Percentiles rank a stretch among this genome's conserved stretches.
phyloP scores from a whole-genome alignment of 2,797 vertebrate species.

The Dallia pectoralis region DNA sequence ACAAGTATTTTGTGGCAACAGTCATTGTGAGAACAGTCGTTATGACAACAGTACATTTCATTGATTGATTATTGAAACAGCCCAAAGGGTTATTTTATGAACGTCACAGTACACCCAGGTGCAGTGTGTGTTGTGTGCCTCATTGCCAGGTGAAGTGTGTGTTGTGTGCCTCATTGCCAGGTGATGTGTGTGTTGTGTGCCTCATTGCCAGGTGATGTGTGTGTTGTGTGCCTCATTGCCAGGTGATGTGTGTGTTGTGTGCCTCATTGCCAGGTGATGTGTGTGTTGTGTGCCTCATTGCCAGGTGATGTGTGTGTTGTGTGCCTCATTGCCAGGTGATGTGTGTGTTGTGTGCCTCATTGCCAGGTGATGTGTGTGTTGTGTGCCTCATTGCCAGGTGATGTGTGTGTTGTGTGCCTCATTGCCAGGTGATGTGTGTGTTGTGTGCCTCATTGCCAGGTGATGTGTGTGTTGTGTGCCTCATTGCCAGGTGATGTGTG shows the following conservation, averaged over 20 bases:
- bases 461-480: not conserved
- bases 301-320: conserved; percentile 67
- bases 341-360: conserved; percentile 48
- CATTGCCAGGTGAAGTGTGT: no score
- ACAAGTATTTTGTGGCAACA: no score
- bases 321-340: conserved; percentile 44
- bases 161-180: not conserved
- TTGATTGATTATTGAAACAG: no score
- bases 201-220: conserved; percentile 61
- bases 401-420: not conserved
- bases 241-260: conserved; percentile 67
- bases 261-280: conserved; percentile 58
- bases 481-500: no score
- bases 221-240: not conserved
- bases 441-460: no score
- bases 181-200: conserved; percentile 67
- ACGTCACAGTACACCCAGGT: not conserved
- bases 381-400: not conserved
- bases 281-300: conserved; percentile 1
- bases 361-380: conserved; percentile 69
- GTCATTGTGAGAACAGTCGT: no score
- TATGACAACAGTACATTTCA: no score
- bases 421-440: no score
- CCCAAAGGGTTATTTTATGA: not conserved
- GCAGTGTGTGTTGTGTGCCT: not conserved